Conservation (phyloP, 2,797 vertebrate genomes). For the Liasis olivaceus region DNA sequence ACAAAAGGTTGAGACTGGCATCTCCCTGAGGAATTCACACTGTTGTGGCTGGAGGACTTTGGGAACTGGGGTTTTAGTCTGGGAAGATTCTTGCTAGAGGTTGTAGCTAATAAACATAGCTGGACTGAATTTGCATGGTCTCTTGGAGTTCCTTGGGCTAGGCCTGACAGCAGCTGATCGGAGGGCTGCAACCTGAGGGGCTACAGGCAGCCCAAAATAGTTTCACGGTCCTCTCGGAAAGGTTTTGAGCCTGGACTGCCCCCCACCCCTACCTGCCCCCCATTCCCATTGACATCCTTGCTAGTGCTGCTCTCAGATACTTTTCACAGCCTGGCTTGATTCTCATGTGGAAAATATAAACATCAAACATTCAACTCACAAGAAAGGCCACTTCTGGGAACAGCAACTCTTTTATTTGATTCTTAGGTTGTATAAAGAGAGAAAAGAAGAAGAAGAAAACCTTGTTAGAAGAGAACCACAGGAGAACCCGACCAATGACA, state of each 20-base stretch:
- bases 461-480: background rate
- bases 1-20: too few species aligned
- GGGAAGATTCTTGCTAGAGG: too few species aligned
- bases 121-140: too few species aligned
- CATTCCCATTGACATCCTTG: background rate
- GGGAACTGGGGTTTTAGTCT: too few species aligned
- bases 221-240: background rate
- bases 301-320: background rate
- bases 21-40: too few species aligned
- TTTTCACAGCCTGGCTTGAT: background rate
- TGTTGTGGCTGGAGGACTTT: too few species aligned
- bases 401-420: background rate
- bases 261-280: background rate
- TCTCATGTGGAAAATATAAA: background rate
- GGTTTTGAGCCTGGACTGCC: background rate
- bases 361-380: background rate
- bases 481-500: background rate
- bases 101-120: too few species aligned
- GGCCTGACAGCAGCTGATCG: background rate
- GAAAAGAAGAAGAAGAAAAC: background rate
- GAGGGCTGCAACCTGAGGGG: background rate
- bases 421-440: background rate
- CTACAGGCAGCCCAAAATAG: background rate
- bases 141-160: too few species aligned
- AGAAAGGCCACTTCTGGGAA: background rate